Evolutionary conservation across 2,888 invertebrate species (phyloP).

Genomic region (Gymnoscelis rufifasciata): DNA sequence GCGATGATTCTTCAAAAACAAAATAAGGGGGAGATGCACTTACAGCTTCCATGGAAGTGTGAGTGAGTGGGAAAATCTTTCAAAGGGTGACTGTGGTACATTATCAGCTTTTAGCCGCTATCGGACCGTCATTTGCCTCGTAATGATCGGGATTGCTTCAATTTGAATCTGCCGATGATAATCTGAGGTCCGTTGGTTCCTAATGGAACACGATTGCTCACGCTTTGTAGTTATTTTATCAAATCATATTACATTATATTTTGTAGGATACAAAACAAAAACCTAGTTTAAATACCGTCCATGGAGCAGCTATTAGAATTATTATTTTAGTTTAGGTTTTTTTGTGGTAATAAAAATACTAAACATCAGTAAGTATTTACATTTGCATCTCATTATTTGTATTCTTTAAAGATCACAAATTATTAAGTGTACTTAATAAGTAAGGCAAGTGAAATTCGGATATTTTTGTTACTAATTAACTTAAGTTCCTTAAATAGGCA

Average conservation of each 20-base stretch:
- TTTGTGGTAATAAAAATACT: background rate
- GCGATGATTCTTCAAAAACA: constrained; percentile 46
- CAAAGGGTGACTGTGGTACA: constrained; percentile 48
- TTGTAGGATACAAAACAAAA: too few species aligned
- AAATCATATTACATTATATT: constrained; percentile 7
- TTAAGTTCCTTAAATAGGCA: constrained; percentile 6
- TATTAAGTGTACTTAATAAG: background rate
- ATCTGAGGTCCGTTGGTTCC: constrained; percentile 43
- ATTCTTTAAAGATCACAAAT: background rate
- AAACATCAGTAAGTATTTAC: background rate
- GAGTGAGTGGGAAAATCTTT: constrained; percentile 38
- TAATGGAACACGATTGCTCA: constrained; percentile 45
- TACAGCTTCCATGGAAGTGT: constrained; percentile 27
- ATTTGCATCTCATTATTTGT: background rate
- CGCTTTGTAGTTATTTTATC: constrained; percentile 19
- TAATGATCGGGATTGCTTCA: constrained; percentile 65
- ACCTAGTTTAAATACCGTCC: too few species aligned
- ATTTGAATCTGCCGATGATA: constrained; percentile 56
- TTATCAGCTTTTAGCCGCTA: constrained; percentile 55
- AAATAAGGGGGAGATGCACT: constrained; percentile 39
- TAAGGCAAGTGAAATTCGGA: too few species aligned
- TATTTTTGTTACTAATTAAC: background rate
- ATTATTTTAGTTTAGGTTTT: background rate
- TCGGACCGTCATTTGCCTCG: constrained; percentile 58
- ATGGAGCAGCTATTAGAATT: too few species aligned